These are phyloP conservation scores for Coreoperca whiteheadi DNA, from an alignment of 2,113 vertebrate genomes.

Conservation along the genomic window DNA sequence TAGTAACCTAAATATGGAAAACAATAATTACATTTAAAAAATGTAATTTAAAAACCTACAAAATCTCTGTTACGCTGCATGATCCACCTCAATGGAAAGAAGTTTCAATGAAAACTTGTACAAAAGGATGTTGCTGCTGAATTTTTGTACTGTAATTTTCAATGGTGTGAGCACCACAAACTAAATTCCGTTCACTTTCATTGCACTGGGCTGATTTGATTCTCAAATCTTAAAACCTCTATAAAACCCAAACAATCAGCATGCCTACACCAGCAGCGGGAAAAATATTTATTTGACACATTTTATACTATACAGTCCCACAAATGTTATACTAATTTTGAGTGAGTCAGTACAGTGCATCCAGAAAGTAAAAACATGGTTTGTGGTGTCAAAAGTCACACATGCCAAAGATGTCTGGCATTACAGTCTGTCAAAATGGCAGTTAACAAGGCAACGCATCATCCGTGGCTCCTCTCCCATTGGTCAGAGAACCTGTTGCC, in stretches of 20 bases:
- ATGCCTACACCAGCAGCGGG: not conserved
- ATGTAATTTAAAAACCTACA: not conserved
- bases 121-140: no score
- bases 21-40: not conserved
- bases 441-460: conserved; percentile 67
- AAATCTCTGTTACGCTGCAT: not conserved
- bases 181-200: not conserved
- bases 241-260: not conserved
- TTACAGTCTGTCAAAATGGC: conserved; percentile 68
- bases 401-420: conserved; percentile 75
- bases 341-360: conserved; percentile 39
- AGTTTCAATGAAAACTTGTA: no score
- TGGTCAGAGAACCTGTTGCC: conserved; percentile 62
- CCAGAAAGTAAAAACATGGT: conserved; percentile 43
- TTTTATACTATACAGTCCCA: not conserved
- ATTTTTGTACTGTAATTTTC: not conserved
- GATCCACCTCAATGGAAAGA: not conserved
- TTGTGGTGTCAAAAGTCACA: conserved; percentile 68
- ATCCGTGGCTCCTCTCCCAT: conserved; percentile 50
- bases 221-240: not conserved
- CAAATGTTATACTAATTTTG: not conserved
- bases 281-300: not conserved
- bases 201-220: not conserved
- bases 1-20: not conserved
- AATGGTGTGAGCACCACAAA: not conserved